These are phyloP conservation scores for Hoplostethus mediterraneus DNA, from an alignment of 2,797 vertebrate species.

Conservation along the genomic window DNA sequence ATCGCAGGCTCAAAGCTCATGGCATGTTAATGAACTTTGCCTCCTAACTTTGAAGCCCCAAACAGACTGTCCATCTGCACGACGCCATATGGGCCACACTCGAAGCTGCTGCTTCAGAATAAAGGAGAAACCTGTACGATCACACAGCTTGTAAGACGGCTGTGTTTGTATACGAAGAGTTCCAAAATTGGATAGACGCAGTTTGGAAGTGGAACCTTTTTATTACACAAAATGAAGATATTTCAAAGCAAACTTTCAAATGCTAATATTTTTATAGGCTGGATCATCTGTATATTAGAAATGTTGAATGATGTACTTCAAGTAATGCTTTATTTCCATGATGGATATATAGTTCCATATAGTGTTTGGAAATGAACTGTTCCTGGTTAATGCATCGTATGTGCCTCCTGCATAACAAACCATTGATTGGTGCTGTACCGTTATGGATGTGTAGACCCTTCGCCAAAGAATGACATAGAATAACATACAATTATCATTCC, in stretches of 20 bases:
- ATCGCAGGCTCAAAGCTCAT: conserved; percentile 61
- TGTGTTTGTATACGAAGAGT: conserved; percentile 52
- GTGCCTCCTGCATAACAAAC: neutral
- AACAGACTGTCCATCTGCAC: conserved; percentile 77
- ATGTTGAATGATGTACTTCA: conserved; percentile 2
- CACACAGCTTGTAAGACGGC: conserved; percentile 39
- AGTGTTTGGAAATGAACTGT: conserved; percentile 26
- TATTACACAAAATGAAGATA: conserved; percentile 28
- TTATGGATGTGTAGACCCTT: too few relatives aligned
- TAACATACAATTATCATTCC: neutral
- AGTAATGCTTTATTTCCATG: conserved; percentile 40
- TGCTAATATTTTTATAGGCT: conserved; percentile 40
- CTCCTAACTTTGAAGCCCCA: conserved; percentile 75
- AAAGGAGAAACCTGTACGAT: conserved; percentile 48
- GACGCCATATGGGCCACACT: conserved; percentile 66
- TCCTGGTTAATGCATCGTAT: conserved; percentile 24
- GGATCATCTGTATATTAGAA: conserved; percentile 16
- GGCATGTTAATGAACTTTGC: conserved; percentile 75
- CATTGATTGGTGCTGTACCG: too few relatives aligned
- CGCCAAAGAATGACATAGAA: too few relatives aligned
- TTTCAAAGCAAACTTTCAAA: conserved; percentile 3
- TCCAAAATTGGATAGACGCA: conserved; percentile 53
- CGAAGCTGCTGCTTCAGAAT: conserved; percentile 53
- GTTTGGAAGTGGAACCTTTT: conserved; percentile 41
- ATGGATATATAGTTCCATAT: conserved; percentile 26